Conservation (phyloP, 2,113 vertebrate genomes). For the Crotalus helleri region DNA sequence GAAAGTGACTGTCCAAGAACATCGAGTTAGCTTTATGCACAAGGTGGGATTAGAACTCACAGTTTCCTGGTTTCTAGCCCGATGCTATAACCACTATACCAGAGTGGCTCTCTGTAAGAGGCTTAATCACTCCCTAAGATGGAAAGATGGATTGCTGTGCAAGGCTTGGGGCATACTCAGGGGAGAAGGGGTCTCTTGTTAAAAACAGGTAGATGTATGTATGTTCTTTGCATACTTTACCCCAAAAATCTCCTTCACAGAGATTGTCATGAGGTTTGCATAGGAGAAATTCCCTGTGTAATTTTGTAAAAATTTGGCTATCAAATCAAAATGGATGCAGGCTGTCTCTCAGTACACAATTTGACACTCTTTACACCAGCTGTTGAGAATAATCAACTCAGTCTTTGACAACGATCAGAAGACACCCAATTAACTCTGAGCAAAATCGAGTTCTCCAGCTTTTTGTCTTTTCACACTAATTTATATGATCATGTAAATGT, state of each 20-base stretch:
- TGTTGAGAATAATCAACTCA: background rate
- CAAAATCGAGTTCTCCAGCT: background rate
- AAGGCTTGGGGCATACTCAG: background rate
- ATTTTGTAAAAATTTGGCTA: background rate
- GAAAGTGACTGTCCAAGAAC: background rate
- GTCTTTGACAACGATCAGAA: constrained; percentile 6
- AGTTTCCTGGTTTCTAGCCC: background rate
- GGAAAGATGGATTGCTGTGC: background rate
- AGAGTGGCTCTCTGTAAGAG: background rate
- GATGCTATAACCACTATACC: background rate
- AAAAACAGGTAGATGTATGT: fast-evolving
- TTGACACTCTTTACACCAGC: background rate
- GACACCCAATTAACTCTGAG: background rate
- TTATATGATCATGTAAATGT: background rate
- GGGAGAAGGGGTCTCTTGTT: background rate
- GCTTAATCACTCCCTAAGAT: background rate
- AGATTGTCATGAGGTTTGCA: background rate
- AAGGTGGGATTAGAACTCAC: background rate
- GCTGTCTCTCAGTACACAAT: background rate
- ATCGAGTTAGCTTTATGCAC: background rate
- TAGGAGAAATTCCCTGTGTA: background rate
- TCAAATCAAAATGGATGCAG: background rate
- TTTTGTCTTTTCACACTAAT: background rate
- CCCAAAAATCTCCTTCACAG: background rate
- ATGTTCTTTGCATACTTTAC: background rate